phyloP scores from a whole-genome alignment of 64 coral and sea anemone species.

The Actinia equina region DNA sequence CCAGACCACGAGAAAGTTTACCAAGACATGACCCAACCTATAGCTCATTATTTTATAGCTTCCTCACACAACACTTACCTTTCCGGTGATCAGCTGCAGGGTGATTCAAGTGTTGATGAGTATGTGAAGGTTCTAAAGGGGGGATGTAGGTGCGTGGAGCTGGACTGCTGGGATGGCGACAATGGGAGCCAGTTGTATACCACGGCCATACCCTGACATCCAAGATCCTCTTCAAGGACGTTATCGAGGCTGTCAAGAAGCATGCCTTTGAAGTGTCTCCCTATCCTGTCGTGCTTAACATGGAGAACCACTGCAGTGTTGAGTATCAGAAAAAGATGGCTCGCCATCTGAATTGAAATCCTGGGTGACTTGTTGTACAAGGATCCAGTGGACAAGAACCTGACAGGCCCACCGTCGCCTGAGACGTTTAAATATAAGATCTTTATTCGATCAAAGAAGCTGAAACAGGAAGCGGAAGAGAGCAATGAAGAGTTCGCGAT shows the following conservation, averaged over 20 bases:
- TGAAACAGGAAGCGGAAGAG: slow-evolving; percentile 1
- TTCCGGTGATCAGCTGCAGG: slow-evolving; percentile 45
- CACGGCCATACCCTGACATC: slow-evolving; percentile 65
- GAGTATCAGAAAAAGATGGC: slow-evolving; percentile 16
- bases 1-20: slow-evolving; percentile 46
- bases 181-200: slow-evolving; percentile 70
- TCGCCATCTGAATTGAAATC: neutral
- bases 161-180: slow-evolving; percentile 81
- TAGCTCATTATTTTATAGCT: slow-evolving; percentile 75
- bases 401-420: neutral
- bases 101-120: slow-evolving; percentile 45
- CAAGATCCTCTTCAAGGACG: slow-evolving; percentile 69
- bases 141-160: slow-evolving; percentile 69
- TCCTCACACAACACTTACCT: slow-evolving; percentile 82
- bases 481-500: neutral
- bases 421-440: slow-evolving; percentile 10
- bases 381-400: neutral
- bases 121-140: slow-evolving; percentile 50
- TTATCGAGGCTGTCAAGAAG: slow-evolving; percentile 44
- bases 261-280: slow-evolving; percentile 55
- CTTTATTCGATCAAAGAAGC: neutral
- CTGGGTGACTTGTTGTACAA: neutral
- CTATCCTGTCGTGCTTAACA: slow-evolving; percentile 6
- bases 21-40: slow-evolving; percentile 67
- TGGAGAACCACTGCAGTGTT: slow-evolving; percentile 30